Conservation (phyloP, 2,113 vertebrate species). For the Vulpes vulpes region DNA sequence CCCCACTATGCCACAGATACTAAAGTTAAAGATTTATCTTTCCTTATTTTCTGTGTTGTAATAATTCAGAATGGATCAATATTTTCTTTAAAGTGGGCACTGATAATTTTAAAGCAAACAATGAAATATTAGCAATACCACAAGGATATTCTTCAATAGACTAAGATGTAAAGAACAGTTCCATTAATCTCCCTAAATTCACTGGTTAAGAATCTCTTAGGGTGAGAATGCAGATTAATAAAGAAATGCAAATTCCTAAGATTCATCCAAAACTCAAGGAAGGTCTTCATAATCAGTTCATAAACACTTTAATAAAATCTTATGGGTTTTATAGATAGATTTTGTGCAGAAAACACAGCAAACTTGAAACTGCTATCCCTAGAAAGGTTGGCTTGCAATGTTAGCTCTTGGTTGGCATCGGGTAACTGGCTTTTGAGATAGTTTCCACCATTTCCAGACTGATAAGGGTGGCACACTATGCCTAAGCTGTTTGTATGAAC, state of each 20-base stretch:
- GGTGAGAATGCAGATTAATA: neutral
- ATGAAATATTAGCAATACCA: constrained; percentile 40
- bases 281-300: neutral
- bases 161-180: neutral
- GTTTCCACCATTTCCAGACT: neutral
- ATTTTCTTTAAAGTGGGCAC: neutral
- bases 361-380: neutral
- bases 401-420: neutral
- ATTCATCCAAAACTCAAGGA: neutral
- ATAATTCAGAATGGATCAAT: neutral
- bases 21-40: no score
- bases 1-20: neutral
- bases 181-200: constrained; percentile 48
- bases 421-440: neutral
- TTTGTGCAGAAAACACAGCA: neutral
- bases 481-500: neutral
- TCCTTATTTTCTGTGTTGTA: neutral
- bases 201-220: neutral
- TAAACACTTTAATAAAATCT: constrained; percentile 3
- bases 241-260: neutral
- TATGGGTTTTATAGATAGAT: neutral
- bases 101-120: constrained; percentile 25
- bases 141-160: neutral
- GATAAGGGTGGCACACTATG: neutral
- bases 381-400: neutral